Base-by-base conservation (phyloP, 2,113 vertebrate genomes). In the Seriola aureovittata region DNA sequence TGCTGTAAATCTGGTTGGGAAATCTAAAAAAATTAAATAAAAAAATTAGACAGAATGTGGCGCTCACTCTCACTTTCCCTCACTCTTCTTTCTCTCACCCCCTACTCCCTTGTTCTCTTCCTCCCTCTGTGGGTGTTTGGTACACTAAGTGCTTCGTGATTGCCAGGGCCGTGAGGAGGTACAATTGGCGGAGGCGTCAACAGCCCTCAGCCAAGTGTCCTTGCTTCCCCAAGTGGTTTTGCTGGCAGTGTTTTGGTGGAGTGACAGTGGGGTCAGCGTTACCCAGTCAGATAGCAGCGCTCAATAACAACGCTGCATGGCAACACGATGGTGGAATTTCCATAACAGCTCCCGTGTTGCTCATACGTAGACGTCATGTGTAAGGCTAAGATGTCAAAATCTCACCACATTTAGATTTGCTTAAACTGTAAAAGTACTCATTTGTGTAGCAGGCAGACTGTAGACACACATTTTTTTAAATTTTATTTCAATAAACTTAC, bases 71-170 rank as follows among this genome's bases (percentile, higher is more conserved):
- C 21, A 2, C 55, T 55, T 78, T 84, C 55, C 66, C 67, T 68
- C 65, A 14, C 64, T 76, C 65, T 36, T 32, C 34, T 78, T 60
- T 40, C 68, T 71, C 69, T 73, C 87, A 16, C 55, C 38, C 59
- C 78, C 64, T 50, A 52, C 85, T 64, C 71, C 74, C 77, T 71
- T 17, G 63, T 75, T 48, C 81, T 75, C 86, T 65, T 65, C 77
- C 66, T 87, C 63, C 74, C 80, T 87, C 63, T 7, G 92, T 92
- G 93, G 92, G 89, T 67, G 92, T 87, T 86, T 52, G 83, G 86
- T 83, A 88, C 87, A 90, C 65, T 75, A 71, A 92, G 92, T 92
- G 85, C 88, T 82, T 71, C 59, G 80, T 74, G 85, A 91, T 80
- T 88, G 85, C 90, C 52, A 66, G 65, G 78, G 84, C 81, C 81